Evolutionary conservation across 2,888 invertebrate genomes (phyloP), one percentile per base, ranked within the genome.

Genomic region (Synanthedon vespiformis): DNA sequence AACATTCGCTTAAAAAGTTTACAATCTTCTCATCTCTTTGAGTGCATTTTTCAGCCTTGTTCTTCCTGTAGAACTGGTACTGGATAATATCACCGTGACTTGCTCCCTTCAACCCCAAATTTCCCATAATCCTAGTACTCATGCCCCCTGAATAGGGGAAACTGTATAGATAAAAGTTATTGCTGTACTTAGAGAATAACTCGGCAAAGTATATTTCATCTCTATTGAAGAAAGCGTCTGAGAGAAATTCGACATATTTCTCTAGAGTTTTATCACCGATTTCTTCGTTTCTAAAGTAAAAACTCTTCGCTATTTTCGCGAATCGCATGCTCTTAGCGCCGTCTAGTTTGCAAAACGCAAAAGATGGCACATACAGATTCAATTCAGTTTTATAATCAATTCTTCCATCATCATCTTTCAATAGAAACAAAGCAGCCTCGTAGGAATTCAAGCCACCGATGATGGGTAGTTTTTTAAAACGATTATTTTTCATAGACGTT

Each of bases 11-110:
- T 5, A 87, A 49, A 56, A 75, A 70, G 2, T 72, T 59, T 0
- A 80, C 62, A 2, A 84, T 62, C 51, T 68, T 56, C 1, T 53
- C 53, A 59, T 86, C 86, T 2, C 59, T 61, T 0, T 69, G 61
- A 0, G 57, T 60, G 14, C 68, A 65, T 51, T 66, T 63, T 0
- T 65, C 59, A 3, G 69, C 71, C 56, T 85, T 85, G 40, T 53
- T 70, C 14, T 71, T 61, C 18, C 70, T 80, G 56, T 79, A 84
- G 55, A 86, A 85, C 48, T 76, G 63, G 41, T 86, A 86, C 16
- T 78, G 81, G 0, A 82, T 63, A 34, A 80, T 63, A 55, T 87
- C 87, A 0, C 84, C 81, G 41, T 87, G 87, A 0, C 76, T 63
- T 0, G 85, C 74, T 0, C 87, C 86, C 51, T 70, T 61, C 0